Evolutionary conservation across 2,888 invertebrate species (phyloP), one percentile per base, ranked within the genome.

Genomic region (Dasysyrphus tricinctus): DNA sequence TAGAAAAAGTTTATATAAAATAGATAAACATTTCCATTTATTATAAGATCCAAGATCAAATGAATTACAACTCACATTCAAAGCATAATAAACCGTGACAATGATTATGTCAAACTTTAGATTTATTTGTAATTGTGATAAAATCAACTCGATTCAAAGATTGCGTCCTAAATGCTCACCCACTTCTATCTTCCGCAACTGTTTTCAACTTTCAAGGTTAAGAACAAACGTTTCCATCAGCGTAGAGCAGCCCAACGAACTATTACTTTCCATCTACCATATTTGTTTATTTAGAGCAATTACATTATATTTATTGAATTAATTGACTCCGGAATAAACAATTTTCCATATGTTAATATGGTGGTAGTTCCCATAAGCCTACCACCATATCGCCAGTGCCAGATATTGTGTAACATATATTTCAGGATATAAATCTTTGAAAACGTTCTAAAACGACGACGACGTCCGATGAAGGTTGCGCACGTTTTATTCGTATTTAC

Each of bases 301-400:
- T n/a, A 9, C 14, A 29, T 9, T 16, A n/a, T n/a, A 34, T 72
- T 42, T n/a, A 70, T 61, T 59, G 59, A 61, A 11, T 70, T 34
- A 59, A 34, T 70, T 42, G 34, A 32, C 74, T 83, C 79, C 82
- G 82, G 73, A 80, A 83, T 49, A 74, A 74, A 39, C 14, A 11
- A 16, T 39, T 67, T 37, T 24, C 47, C 47, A 54, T 24, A 16
- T 37, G 5, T 14, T 32, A 1, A 11, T 32, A 8, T 9, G 7
- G 12, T 37, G 29, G 42, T 16, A 67, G 51, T 73, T 67, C 65
- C 57, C 51, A n/a, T n/a, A 32, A 51, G 37, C 19, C 16, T 9
- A 29, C 39, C 44, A 24, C 24, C 24, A 24, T n/a, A n/a, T 24
- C 24, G 24, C 24, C 24, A 24, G 24, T 24, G 56, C 9, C 12